These are phyloP conservation scores for Gopherus evgoodei DNA, from an alignment of 2,113 vertebrate genomes.

Conservation along the genomic window DNA sequence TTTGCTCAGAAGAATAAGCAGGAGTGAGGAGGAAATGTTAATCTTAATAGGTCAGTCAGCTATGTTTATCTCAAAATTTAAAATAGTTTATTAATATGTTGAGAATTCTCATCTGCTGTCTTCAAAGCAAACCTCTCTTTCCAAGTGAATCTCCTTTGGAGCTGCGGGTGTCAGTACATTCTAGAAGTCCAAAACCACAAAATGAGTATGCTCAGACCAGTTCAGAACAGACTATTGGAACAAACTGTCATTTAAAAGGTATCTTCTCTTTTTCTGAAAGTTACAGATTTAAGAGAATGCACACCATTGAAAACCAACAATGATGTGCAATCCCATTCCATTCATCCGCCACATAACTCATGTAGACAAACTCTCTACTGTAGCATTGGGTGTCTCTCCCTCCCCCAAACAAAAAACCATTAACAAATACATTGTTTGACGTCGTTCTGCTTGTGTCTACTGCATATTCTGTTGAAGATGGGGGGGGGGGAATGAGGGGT, in stretches of 20 bases:
- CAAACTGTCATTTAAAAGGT: no score
- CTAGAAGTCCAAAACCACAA: background rate
- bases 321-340: background rate
- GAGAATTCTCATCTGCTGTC: background rate
- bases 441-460: background rate
- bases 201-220: background rate
- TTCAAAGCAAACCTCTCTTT: background rate
- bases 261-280: no score
- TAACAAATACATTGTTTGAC: background rate
- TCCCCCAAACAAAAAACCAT: background rate
- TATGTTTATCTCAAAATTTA: constrained; percentile 12
- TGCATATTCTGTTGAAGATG: background rate
- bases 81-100: background rate
- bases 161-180: background rate
- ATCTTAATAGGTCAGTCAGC: constrained; percentile 29
- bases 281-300: no score
- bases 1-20: background rate
- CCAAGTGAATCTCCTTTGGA: background rate
- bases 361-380: background rate
- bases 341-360: background rate
- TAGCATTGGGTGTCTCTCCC: background rate
- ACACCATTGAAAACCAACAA: background rate
- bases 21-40: background rate
- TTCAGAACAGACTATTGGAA: background rate
- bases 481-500: no score